phyloP scores from a whole-genome alignment of 2,113 vertebrate genomes.

The Bufo bufo region DNA sequence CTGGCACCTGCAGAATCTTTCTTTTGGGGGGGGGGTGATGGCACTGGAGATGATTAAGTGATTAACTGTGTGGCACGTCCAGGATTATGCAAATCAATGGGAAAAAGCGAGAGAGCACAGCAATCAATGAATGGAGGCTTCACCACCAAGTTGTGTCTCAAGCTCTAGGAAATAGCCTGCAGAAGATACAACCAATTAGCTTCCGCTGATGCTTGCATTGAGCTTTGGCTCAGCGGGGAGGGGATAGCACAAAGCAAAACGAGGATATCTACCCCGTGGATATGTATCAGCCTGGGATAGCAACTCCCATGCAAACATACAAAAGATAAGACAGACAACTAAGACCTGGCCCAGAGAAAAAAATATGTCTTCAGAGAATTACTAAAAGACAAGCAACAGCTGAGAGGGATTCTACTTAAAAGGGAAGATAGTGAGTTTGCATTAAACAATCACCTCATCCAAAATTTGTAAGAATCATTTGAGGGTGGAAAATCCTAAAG shows the following conservation, averaged over 20 bases:
- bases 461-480: background rate
- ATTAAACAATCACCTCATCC: background rate
- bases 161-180: background rate
- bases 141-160: background rate
- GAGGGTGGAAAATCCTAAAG: no score
- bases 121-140: constrained; percentile 16
- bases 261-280: background rate
- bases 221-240: background rate
- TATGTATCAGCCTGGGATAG: background rate
- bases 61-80: constrained; percentile 9
- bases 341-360: background rate
- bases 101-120: background rate
- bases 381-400: background rate
- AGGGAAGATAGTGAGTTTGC: background rate
- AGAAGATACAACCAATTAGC: constrained; percentile 31
- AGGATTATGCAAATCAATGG: constrained; percentile 18
- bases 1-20: constrained; percentile 20
- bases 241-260: background rate
- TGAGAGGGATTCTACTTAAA: background rate
- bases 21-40: background rate
- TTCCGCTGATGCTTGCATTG: background rate
- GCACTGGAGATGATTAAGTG: constrained; percentile 34
- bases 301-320: constrained; percentile 18
- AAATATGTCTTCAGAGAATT: background rate
- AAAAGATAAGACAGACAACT: constrained; percentile 27